These are phyloP conservation scores for Teleogryllus oceanicus DNA, from an alignment of 2,888 invertebrate species.

Conservation along the genomic window DNA sequence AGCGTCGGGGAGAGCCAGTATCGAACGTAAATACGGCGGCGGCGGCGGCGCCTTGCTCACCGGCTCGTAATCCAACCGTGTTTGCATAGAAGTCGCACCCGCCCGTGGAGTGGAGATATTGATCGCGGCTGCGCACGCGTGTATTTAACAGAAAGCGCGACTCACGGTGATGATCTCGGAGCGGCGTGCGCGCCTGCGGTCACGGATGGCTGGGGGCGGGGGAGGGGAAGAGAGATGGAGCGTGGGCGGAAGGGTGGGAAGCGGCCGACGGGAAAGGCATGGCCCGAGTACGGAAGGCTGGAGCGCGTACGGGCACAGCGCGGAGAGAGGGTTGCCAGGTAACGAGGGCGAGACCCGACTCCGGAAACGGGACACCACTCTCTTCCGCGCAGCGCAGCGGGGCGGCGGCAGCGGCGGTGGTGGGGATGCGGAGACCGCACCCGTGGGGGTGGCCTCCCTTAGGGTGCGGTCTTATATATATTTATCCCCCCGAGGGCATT, in stretches of 20 bases:
- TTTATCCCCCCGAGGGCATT: too few relatives aligned
- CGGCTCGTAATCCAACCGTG: constrained; percentile 9
- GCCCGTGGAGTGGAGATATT: neutral
- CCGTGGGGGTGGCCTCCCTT: too few relatives aligned
- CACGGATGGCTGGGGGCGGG: neutral
- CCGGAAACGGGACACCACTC: too few relatives aligned
- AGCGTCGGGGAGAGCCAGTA: neutral
- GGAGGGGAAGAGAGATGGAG: neutral
- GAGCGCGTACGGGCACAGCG: neutral
- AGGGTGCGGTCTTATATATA: too few relatives aligned
- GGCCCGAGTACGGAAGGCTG: neutral
- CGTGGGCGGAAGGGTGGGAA: neutral
- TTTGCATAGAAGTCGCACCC: constrained; percentile 4
- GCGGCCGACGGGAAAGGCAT: neutral
- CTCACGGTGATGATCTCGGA: neutral
- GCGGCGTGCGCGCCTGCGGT: neutral
- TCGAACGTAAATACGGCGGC: neutral
- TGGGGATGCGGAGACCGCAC: too few relatives aligned
- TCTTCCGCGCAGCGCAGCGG: too few relatives aligned
- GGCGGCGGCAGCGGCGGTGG: too few relatives aligned
- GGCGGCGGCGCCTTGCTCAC: neutral
- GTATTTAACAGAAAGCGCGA: constrained; percentile 1
- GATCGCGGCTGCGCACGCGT: neutral
- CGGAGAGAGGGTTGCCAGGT: too few relatives aligned
- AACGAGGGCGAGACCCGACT: too few relatives aligned